phyloP scores from a whole-genome alignment of 2,797 vertebrate genomes.

The Anguilla pacifica region DNA sequence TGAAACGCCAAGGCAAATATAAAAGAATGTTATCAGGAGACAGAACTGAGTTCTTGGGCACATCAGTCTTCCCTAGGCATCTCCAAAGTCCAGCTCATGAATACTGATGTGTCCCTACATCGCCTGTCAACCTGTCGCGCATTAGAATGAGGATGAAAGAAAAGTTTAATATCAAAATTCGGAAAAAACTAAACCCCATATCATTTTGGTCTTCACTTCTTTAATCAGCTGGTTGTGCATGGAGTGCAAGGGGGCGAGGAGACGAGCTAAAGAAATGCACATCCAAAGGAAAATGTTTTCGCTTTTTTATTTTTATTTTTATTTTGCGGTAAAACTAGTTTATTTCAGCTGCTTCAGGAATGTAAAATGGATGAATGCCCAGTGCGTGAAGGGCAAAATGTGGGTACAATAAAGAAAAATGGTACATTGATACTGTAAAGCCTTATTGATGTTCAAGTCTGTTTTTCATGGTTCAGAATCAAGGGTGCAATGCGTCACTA shows the following conservation, averaged over 20 bases:
- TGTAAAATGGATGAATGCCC: background rate
- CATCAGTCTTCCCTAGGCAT: background rate
- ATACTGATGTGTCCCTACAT: background rate
- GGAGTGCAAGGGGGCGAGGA: background rate
- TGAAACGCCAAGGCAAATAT: background rate
- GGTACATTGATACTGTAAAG: background rate
- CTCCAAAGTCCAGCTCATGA: constrained; percentile 11
- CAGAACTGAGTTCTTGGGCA: background rate
- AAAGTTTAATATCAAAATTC: background rate
- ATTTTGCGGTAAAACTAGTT: background rate
- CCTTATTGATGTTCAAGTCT: background rate
- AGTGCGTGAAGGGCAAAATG: background rate
- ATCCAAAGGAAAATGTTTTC: too few species aligned
- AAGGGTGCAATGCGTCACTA: background rate
- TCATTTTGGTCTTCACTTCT: background rate
- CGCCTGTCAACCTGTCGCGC: background rate
- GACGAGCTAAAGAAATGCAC: background rate
- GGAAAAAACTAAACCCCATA: background rate
- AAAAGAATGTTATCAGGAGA: constrained; percentile 2
- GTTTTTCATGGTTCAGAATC: background rate
- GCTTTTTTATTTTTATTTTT: background rate
- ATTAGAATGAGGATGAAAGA: background rate
- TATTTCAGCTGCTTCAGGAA: background rate
- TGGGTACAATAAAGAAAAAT: background rate
- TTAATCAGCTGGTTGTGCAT: background rate